Percentiles rank a stretch among this genome's conserved stretches.
phyloP scores from a whole-genome alignment of 2,888 invertebrate genomes.

The Drosophila setosimentum region DNA sequence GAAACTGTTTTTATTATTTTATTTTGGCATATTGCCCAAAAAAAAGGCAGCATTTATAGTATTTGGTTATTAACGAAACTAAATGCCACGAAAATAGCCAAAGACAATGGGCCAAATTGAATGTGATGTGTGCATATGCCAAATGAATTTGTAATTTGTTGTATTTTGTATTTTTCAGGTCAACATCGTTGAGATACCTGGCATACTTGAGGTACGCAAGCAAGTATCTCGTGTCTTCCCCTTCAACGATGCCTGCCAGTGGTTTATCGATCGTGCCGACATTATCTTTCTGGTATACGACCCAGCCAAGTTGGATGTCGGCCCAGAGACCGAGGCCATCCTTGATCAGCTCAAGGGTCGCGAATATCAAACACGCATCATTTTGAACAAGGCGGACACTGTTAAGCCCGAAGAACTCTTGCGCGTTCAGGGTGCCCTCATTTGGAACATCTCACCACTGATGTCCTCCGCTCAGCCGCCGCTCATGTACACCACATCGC shows the following conservation, averaged over 20 bases:
- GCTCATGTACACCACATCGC: slow-evolving; percentile 94
- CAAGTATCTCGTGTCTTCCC: slow-evolving; percentile 97
- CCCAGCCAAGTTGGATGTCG: slow-evolving; percentile 97
- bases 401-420: slow-evolving; percentile 96
- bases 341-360: slow-evolving; percentile 97
- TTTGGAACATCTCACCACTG: slow-evolving; percentile 98
- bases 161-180: slow-evolving; percentile 87
- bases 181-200: slow-evolving; percentile 98
- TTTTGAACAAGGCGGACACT: slow-evolving; percentile 97
- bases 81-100: slow-evolving; percentile 56
- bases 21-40: slow-evolving; percentile 62
- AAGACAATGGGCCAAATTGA: slow-evolving; percentile 60
- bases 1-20: slow-evolving; percentile 60
- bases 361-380: slow-evolving; percentile 96
- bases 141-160: slow-evolving; percentile 33
- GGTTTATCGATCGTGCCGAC: slow-evolving; percentile 98
- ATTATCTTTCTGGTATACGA: slow-evolving; percentile 98
- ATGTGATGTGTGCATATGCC: slow-evolving; percentile 20
- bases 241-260: slow-evolving; percentile 98
- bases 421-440: slow-evolving; percentile 96
- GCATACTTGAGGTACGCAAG: slow-evolving; percentile 96
- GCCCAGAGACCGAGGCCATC: slow-evolving; percentile 97
- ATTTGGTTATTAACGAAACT: slow-evolving; percentile 72
- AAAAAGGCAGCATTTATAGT: slow-evolving; percentile 55
- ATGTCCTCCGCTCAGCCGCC: slow-evolving; percentile 98